Evolutionary conservation across 2,797 vertebrate genomes (phyloP), one percentile per base, ranked within the genome.

Genomic region (Lutjanus campechanus): DNA sequence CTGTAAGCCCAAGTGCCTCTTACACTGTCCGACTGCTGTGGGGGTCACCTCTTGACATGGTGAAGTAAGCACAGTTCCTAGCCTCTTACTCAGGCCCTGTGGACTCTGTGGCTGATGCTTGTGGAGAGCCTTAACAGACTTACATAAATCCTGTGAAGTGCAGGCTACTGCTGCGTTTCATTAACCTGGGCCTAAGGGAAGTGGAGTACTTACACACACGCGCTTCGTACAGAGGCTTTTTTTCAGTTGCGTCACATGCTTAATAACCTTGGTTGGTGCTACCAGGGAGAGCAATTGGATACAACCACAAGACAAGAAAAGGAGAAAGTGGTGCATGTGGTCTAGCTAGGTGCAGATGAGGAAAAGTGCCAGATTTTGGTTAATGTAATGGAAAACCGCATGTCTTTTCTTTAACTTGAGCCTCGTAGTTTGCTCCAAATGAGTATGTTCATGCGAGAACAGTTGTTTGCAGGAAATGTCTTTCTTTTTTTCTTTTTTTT

Each of bases 111-210:
- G 46, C 72, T 19, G 47, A 29, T 10, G 19, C 62, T 36, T 5
- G 29, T 76, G 60, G 20, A 77, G 65, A 80, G 82, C 65, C 44
- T 77, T 61, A 69, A 65, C 53, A 59, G 70, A 66, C 79, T 85
- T 83, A 25, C 70, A 85, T 73, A 77, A 87, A 91, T 83, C 79
- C 54, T 69, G 65, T 84, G 75, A 83, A 84, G 67, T 78, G 79
- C 29, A 50, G 60, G 51, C 61, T 58, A 50, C 68, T 60, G 43
- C 73, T 83, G 75, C 54, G 79, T 82, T 88, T 90, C 76, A 90
- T 88, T 88, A 88, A 89, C 83, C 72, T 47, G 15, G 63, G 68
- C 77, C 73, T 53, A 49, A 22, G 70, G 79, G 60, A 78, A 73
- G 71, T 49, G 25, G 55, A 78, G 50, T 54, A 55, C 62, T 20